Evolutionary conservation across 2,888 invertebrate genomes (phyloP).

Genomic region (Protonemura montana): DNA sequence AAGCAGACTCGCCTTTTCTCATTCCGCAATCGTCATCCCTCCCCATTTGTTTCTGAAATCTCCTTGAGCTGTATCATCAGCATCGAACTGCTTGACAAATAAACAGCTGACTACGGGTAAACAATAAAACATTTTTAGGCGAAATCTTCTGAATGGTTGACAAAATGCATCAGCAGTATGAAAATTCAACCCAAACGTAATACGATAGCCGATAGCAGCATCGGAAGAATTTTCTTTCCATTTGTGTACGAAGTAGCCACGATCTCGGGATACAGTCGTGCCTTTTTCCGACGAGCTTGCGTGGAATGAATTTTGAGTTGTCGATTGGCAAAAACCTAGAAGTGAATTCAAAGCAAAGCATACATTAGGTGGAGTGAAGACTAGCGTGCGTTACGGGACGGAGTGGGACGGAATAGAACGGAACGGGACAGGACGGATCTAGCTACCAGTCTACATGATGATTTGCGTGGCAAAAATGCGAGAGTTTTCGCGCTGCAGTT

Average conservation of each 20-base stretch:
- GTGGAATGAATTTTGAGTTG: conserved; percentile 22
- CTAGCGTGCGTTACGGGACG: background rate
- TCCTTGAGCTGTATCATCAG: conserved; percentile 18
- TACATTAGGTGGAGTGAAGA: conserved; percentile 22
- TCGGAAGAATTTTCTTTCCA: background rate
- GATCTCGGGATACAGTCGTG: background rate
- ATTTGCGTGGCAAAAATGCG: background rate
- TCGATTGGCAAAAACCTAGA: conserved; percentile 7
- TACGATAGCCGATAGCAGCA: background rate
- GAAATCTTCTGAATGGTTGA: background rate
- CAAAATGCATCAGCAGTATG: background rate
- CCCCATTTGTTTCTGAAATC: background rate
- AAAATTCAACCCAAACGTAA: background rate
- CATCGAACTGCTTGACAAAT: conserved; percentile 27
- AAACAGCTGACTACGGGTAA: conserved; percentile 5
- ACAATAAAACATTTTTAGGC: background rate
- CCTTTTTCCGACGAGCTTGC: background rate
- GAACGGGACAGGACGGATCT: background rate
- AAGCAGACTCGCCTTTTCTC: background rate
- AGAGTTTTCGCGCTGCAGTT: background rate
- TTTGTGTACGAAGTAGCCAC: background rate
- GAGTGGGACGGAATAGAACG: background rate
- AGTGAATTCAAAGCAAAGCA: conserved; percentile 36
- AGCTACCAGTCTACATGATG: background rate
- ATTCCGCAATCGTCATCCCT: conserved; percentile 2